These are phyloP conservation scores for Anoura caudifer DNA, from an alignment of 2,113 vertebrate species.

Conservation along the genomic window DNA sequence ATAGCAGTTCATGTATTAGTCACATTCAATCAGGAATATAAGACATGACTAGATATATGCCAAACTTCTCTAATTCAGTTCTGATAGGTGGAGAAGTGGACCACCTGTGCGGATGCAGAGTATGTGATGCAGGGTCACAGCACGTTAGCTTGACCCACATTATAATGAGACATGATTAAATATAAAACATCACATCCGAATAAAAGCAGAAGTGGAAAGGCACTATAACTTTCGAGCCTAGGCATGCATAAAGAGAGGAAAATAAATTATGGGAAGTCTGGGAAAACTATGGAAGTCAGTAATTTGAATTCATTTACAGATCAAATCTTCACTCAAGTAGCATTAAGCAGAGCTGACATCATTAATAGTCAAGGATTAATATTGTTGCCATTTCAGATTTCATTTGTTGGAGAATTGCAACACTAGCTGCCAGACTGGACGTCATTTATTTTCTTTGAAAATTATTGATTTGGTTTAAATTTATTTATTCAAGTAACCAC, in stretches of 20 bases:
- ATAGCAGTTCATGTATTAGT: not conserved
- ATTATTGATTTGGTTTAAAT: conserved; percentile 6
- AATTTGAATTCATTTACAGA: conserved; percentile 57
- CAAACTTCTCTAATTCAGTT: conserved; percentile 23
- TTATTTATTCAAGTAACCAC: conserved; percentile 32
- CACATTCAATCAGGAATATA: not conserved
- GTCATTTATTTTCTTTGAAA: conserved; percentile 17
- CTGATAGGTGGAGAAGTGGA: not conserved
- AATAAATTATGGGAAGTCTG: not conserved
- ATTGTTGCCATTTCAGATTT: conserved; percentile 3
- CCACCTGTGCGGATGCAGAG: not conserved
- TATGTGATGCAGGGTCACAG: not conserved
- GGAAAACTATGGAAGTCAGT: not conserved
- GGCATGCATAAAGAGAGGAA: not conserved
- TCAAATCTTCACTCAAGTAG: conserved; percentile 22
- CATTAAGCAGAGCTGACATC: not conserved
- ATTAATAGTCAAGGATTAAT: conserved; percentile 21
- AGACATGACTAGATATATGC: not conserved
- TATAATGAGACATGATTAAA: not conserved
- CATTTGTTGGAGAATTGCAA: not conserved
- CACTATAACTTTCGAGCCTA: not conserved
- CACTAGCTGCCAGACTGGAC: not conserved
- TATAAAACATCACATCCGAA: not conserved
- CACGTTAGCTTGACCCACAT: not conserved
- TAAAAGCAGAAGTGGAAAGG: not conserved